Conservation (phyloP, 2,113 vertebrate species). For the Pampusana beccarii region DNA sequence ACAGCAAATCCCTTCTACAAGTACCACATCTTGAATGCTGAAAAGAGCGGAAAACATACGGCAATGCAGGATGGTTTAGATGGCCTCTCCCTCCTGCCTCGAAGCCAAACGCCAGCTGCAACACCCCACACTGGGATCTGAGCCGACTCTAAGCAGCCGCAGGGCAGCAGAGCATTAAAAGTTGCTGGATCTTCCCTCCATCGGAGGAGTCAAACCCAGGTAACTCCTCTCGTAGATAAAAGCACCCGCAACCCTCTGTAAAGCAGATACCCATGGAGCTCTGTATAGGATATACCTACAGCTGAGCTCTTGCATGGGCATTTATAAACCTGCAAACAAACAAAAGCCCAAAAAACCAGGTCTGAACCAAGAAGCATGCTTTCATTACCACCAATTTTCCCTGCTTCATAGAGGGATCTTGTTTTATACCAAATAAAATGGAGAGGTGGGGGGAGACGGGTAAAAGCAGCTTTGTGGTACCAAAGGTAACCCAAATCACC, state of each 20-base stretch:
- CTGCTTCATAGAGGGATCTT: neutral
- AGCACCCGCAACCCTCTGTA: neutral
- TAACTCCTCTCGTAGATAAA: neutral
- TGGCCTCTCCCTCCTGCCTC: neutral
- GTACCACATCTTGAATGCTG: fast-evolving
- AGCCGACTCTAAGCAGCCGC: neutral
- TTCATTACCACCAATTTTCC: neutral
- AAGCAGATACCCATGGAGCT: neutral
- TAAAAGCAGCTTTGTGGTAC: neutral
- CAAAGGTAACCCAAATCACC: neutral
- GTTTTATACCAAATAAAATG: neutral
- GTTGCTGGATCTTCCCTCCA: neutral
- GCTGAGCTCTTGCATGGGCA: neutral
- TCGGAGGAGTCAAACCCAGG: neutral
- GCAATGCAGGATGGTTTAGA: neutral
- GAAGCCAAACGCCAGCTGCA: neutral
- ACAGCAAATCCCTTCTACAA: fast-evolving
- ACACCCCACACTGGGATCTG: neutral
- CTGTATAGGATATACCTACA: neutral
- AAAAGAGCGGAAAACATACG: fast-evolving
- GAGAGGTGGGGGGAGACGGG: too few relatives aligned
- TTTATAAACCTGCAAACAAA: neutral
- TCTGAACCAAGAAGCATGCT: neutral
- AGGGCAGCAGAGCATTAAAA: neutral
- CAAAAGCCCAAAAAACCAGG: neutral